These are phyloP conservation scores for Enteromius argenteus DNA, from an alignment of 2,797 vertebrate genomes.

Conservation along the genomic window DNA sequence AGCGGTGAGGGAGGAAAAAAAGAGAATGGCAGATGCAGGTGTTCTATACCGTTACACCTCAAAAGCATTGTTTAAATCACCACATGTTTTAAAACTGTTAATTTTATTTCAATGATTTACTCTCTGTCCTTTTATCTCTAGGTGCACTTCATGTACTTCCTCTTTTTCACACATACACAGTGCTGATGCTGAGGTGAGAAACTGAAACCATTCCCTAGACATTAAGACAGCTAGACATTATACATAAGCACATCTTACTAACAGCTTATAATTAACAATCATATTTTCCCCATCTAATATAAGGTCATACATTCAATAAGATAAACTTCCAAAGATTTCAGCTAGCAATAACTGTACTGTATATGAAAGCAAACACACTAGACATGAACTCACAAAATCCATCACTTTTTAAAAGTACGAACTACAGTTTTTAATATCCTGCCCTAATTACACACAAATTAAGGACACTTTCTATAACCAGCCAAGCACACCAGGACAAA, in stretches of 20 bases:
- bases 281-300: not conserved
- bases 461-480: not conserved
- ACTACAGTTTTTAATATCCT: constrained; percentile 18
- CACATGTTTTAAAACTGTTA: not conserved
- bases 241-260: not conserved
- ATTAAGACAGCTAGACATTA: not conserved
- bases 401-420: not conserved
- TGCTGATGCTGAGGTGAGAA: not conserved
- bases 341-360: not conserved
- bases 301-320: not conserved
- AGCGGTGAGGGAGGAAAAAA: not conserved
- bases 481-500: constrained; percentile 11
- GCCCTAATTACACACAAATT: constrained; percentile 26
- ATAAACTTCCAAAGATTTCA: not conserved
- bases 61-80: constrained; percentile 25
- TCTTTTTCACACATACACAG: not conserved
- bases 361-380: not conserved
- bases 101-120: not conserved
- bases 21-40: constrained; percentile 51
- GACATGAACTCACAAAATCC: not conserved
- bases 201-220: not conserved
- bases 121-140: not conserved
- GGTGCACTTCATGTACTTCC: not conserved
- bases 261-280: not conserved
- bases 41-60: constrained; percentile 36